phyloP scores from a whole-genome alignment of 2,888 invertebrate species.

The Omphaloscelis lunosa region DNA sequence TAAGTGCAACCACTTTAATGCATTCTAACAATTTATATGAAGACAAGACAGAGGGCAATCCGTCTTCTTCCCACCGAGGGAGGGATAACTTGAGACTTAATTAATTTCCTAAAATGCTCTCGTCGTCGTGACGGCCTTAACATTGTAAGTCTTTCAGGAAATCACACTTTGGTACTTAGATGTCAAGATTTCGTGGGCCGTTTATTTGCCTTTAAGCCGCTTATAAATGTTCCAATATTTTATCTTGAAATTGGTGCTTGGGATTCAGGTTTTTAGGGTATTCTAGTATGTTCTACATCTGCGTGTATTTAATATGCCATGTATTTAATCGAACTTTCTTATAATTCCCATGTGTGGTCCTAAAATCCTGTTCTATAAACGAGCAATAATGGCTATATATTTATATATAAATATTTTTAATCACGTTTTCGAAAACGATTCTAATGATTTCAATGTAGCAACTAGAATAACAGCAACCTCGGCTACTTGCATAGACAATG shows the following conservation, averaged over 20 bases:
- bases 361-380: too few relatives aligned
- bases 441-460: too few relatives aligned
- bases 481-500: too few relatives aligned
- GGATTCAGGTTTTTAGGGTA: not conserved
- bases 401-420: too few relatives aligned
- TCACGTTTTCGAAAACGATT: too few relatives aligned
- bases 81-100: conserved; percentile 73
- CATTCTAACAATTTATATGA: conserved; percentile 63
- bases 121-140: conserved; percentile 53
- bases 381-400: too few relatives aligned
- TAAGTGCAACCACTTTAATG: conserved; percentile 59
- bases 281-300: not conserved
- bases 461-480: too few relatives aligned
- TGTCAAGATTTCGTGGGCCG: conserved; percentile 42
- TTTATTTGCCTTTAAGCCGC: conserved; percentile 37
- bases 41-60: conserved; percentile 66
- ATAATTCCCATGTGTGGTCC: not conserved
- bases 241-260: conserved; percentile 9
- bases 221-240: conserved; percentile 43
- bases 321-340: not conserved
- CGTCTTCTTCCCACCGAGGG: conserved; percentile 68
- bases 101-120: conserved; percentile 73
- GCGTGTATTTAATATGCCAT: not conserved
- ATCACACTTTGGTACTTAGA: conserved; percentile 59
- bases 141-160: conserved; percentile 64